Base-by-base conservation (phyloP, 2,113 vertebrate genomes). In the Psilopogon haemacephalus region DNA sequence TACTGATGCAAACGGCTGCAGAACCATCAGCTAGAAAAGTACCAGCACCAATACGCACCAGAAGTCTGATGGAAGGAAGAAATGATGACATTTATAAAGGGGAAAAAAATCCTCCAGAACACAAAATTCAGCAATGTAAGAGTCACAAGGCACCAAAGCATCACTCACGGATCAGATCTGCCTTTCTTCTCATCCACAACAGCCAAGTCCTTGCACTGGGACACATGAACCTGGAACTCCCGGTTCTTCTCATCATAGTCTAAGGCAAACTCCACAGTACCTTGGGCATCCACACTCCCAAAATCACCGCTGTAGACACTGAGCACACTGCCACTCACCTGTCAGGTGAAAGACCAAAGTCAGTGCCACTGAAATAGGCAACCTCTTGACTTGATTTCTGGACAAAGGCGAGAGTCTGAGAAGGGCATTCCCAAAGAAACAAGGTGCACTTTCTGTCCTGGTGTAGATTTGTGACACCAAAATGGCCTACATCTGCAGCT, bases 321-420 rank as follows among this genome's bases (percentile, higher is more conserved):
- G 68, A 98, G 95, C 84, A 98, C 90, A 4, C 97, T 98, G 84
- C 97, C 97, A 81, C 97, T 98, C 88, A 98, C 97, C 97, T 98
- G 91, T 46, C 75, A 56, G 60, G 20, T 7, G 72, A 40, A 90
- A 94, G 38, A 75, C 46, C 24, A 79, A 93, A 27, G 63, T 84
- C 70, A 91, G 50, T 18, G 30, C 17, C 50, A 48, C 38, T 12
- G 81, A n/a, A 55, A 82, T 0, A 54, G 74, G 40, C 55, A 79
- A 21, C 6, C 32, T 74, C 55, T 32, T 70, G 30, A 54, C 42
- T 63, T 10, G 4, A n/a, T 28, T 85, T 77, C 72, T 64, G 38
- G 60, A 65, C 46, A 85, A 77, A 76, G 46, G 35, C 0, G 0
- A 48, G 1, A 32, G 14, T 8, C 32, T 77, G 73, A 77, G 17